A percentile compares a stretch with the other conserved stretches of the same genome.
These are phyloP conservation scores for Lasiurus cinereus DNA, from an alignment of 2,113 vertebrate genomes.

Conservation along the genomic window DNA sequence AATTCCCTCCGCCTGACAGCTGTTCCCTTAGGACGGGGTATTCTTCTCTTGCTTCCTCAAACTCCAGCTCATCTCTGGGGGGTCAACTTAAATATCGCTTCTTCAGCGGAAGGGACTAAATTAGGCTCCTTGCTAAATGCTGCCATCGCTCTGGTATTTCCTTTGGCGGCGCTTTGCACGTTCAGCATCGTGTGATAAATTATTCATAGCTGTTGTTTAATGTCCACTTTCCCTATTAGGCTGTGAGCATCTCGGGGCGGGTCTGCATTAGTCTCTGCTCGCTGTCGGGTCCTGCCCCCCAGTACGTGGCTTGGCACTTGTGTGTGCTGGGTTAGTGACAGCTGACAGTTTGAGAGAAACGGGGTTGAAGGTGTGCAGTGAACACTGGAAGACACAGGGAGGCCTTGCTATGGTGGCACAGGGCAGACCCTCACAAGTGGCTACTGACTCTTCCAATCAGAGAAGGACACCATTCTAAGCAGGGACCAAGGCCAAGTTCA, in stretches of 20 bases:
- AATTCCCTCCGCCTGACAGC: background rate
- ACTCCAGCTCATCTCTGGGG: constrained; percentile 30
- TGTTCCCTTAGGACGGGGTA: background rate
- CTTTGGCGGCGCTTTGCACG: constrained; percentile 47
- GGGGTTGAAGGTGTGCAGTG: background rate
- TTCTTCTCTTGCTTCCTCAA: constrained; percentile 25
- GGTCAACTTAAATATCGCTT: constrained; percentile 66
- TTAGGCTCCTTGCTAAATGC: constrained; percentile 57
- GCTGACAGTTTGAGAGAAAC: background rate
- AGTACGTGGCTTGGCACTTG: background rate
- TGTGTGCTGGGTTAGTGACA: background rate
- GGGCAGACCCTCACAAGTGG: background rate
- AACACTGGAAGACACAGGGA: background rate
- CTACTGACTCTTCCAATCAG: background rate
- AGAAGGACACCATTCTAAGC: background rate
- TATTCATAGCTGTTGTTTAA: constrained; percentile 69
- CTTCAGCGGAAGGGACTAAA: constrained; percentile 57
- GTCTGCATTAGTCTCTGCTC: background rate
- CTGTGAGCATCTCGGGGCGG: constrained; percentile 23
- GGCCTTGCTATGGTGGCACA: background rate
- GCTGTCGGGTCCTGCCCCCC: background rate
- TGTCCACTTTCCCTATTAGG: constrained; percentile 49
- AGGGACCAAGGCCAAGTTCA: background rate
- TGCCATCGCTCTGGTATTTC: constrained; percentile 58
- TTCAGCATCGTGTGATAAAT: constrained; percentile 68